Evolutionary conservation across 2,888 invertebrate species (phyloP), one percentile per base, ranked within the genome.

Genomic region (Ochlodes sylvanus): DNA sequence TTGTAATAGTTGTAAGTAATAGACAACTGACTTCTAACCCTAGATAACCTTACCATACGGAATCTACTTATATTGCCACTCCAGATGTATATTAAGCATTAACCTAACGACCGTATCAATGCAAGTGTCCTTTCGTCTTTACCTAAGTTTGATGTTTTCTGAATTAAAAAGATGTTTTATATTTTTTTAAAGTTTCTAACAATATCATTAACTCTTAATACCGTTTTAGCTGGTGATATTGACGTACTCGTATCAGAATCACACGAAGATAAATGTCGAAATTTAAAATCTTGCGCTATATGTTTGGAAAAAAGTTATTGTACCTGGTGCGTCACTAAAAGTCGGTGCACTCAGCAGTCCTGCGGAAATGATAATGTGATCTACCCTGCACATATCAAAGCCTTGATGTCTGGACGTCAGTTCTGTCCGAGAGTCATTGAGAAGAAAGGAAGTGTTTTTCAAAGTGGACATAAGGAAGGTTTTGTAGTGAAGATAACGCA

Each of bases 281-380:
- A 57, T n/a, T 54, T 81, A 67, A 70, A 75, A 9, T 88, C 89
- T 7, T 90, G 90, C 70, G 76, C 83, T 0, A 75, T 80, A 5
- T 90, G 90, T 65, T 77, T 90, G 68, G 71, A 76, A 14, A 80
- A 83, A 68, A 82, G 74, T 69, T 76, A 73, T 58, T 91, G 90
- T 70, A 81, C 82, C 4, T 90, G 90, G 89, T 89, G 90, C 65
- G 87, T 89, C n/a, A 86, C 85, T 32, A 89, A 90, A 72, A 88
- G 85, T 73, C 79, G 81, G 71, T 90, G 90, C 67, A 88, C 89
- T 2, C 82, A 83, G 68, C 84, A 88, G 69, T 79, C 82, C 57
- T 89, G 89, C 70, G 89, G 88, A 10, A 88, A 88, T 70, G 89
- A 89, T 75, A 90, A 89, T 70, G 79, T 87, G n/a, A 89, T 90